Base-by-base conservation (phyloP, 1,140 invertebrate genomes). In the Drosophila kikkawai region DNA sequence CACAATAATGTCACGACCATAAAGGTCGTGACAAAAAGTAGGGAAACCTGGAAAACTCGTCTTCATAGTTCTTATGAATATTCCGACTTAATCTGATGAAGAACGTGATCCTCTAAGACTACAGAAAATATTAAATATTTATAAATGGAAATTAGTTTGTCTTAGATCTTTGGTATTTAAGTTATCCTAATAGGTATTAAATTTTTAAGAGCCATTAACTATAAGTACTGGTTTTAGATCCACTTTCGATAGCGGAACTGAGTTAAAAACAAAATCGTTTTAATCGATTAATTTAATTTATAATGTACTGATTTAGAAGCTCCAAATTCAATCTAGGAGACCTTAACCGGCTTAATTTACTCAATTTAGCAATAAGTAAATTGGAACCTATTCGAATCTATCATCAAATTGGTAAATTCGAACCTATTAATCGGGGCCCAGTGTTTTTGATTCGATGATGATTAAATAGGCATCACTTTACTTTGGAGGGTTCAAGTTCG, bases 11-110 rank as follows among this genome's bases (percentile, higher is more conserved):
- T 22, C 51, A 37, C 51, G 51, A 37, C 17, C 36, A 32, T 26
- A 26, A 22, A 13, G 19, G 44, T 51, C 26, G 45, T 48, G 22
- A 15, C n/a, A 53, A 53, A 13, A 4, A 36, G 32, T 7, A 13
- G n/a, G 32, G 4, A 39, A 56, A 55, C 17, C 51, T 55, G 34
- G 53, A 39, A 37, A 26, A 56, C 53, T 56, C 36, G 53, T 56
- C 53, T 39, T 26, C 4, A 39, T 39, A n/a, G 26, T 29, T 29
- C 19, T 39, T n/a, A 56, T 56, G 19, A 56, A 56, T 56, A 56
- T 56, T 56, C 53, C 0, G 36, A 11, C 13, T n/a, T 39, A n/a
- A 56, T 56, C 19, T 26, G 9, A 39, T 56, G 5, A 8, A 19
- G 13, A 51, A 13, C 29, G n/a, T 34, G n/a, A 36, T 55, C 32